These are phyloP conservation scores for Catagonus wagneri DNA, from an alignment of 2,113 vertebrate species.

Conservation along the genomic window DNA sequence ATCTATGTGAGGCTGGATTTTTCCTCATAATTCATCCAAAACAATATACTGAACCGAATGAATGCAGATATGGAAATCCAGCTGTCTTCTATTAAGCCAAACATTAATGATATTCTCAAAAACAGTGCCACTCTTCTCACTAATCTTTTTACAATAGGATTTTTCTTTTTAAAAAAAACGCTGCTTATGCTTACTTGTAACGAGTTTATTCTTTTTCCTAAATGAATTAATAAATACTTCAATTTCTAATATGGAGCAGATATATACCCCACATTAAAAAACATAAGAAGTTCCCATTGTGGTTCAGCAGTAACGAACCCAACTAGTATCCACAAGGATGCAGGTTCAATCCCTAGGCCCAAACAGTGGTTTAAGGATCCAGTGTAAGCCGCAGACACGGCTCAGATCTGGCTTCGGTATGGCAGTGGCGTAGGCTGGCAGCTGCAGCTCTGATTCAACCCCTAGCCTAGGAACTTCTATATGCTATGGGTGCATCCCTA, in stretches of 20 bases:
- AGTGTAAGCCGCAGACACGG: too few relatives aligned
- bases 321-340: too few relatives aligned
- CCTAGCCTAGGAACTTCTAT: too few relatives aligned
- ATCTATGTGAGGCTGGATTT: constrained; percentile 13
- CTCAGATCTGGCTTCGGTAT: too few relatives aligned
- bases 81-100: constrained; percentile 16
- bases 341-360: too few relatives aligned
- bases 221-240: constrained; percentile 48
- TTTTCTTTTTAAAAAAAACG: constrained; percentile 34
- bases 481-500: too few relatives aligned
- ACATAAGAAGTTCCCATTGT: too few relatives aligned
- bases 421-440: too few relatives aligned
- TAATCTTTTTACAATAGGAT: neutral
- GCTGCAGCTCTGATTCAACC: too few relatives aligned
- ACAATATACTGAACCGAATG: constrained; percentile 5
- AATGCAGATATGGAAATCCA: constrained; percentile 45
- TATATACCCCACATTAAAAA: neutral
- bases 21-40: constrained; percentile 44
- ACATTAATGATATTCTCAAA: neutral
- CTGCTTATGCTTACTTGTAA: neutral
- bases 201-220: constrained; percentile 28
- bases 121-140: constrained; percentile 19
- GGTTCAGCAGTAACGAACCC: too few relatives aligned
- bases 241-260: constrained; percentile 29
- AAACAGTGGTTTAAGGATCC: too few relatives aligned